phyloP scores from a whole-genome alignment of 2,888 invertebrate genomes.

The Archaeoteleia sp. region DNA sequence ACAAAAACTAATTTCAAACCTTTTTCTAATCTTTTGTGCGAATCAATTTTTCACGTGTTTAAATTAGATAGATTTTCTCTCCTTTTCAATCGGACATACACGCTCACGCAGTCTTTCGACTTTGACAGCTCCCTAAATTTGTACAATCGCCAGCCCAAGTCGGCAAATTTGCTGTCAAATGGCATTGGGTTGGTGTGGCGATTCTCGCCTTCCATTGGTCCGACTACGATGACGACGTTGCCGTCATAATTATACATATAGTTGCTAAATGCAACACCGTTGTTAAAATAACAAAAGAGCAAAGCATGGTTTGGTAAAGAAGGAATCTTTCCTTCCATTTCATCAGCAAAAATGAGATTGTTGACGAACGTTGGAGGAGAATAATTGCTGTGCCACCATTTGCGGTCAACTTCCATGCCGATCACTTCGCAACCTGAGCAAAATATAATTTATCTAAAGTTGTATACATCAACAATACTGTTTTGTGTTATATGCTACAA shows the following conservation, averaged over 20 bases:
- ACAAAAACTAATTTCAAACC: no score
- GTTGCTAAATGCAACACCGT: slow-evolving; percentile 80
- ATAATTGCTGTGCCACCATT: slow-evolving; percentile 88
- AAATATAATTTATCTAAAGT: neutral
- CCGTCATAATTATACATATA: slow-evolving; percentile 82
- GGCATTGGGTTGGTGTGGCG: slow-evolving; percentile 85
- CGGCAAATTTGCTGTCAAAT: slow-evolving; percentile 77
- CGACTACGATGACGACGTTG: slow-evolving; percentile 83
- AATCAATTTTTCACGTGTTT: no score
- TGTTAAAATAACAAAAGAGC: slow-evolving; percentile 89
- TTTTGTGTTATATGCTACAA: no score
- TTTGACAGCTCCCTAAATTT: slow-evolving; percentile 78
- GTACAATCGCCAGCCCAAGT: slow-evolving; percentile 78
- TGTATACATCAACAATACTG: slow-evolving; percentile 18
- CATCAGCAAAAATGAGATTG: slow-evolving; percentile 68
- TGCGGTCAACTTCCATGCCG: slow-evolving; percentile 86
- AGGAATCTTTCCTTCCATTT: slow-evolving; percentile 55
- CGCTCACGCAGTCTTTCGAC: slow-evolving; percentile 81
- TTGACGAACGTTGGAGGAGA: slow-evolving; percentile 81
- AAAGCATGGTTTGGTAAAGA: slow-evolving; percentile 74
- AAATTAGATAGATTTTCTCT: no score
- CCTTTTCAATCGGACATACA: slow-evolving; percentile 62
- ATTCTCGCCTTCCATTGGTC: slow-evolving; percentile 80
- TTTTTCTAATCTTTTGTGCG: no score
- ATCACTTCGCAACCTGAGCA: slow-evolving; percentile 78